Conservation (phyloP, 1,140 invertebrate species). For the Caenorhabditis brenneri region DNA sequence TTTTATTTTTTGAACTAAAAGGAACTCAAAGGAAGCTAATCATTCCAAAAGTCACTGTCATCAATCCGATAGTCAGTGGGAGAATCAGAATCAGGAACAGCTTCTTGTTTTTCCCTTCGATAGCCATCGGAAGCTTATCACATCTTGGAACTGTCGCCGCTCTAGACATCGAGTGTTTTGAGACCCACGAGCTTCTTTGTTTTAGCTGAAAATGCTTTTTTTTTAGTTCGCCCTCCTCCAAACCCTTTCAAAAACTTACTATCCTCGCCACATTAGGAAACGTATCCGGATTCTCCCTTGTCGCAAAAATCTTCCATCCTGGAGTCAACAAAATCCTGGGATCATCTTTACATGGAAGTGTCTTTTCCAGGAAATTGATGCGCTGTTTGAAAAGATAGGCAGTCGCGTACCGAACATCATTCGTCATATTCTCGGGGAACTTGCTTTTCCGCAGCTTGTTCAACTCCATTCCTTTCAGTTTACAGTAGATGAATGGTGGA, state of each 20-base stretch:
- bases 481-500: not conserved
- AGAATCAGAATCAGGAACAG: not conserved
- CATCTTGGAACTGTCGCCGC: conserved; percentile 6
- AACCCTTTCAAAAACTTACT: not conserved
- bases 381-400: not conserved
- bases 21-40: not conserved
- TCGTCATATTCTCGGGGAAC: not conserved
- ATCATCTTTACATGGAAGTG: conserved; percentile 12
- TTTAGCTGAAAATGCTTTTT: not conserved
- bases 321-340: not conserved
- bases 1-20: too few species aligned
- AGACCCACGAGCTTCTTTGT: not conserved
- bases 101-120: not conserved
- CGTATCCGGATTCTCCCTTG: not conserved
- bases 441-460: not conserved
- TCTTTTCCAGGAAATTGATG: not conserved
- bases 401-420: not conserved
- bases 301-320: conserved; percentile 12
- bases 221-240: not conserved
- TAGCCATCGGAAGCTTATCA: conserved; percentile 20
- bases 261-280: conserved; percentile 15
- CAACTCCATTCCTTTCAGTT: conserved; percentile 13
- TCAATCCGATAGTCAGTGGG: not conserved
- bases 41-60: not conserved
- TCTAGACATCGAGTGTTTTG: not conserved